Evolutionary conservation across 1,140 invertebrate genomes (phyloP), one percentile per base, ranked within the genome.

Genomic region (Lordiphosa stackelbergi): DNA sequence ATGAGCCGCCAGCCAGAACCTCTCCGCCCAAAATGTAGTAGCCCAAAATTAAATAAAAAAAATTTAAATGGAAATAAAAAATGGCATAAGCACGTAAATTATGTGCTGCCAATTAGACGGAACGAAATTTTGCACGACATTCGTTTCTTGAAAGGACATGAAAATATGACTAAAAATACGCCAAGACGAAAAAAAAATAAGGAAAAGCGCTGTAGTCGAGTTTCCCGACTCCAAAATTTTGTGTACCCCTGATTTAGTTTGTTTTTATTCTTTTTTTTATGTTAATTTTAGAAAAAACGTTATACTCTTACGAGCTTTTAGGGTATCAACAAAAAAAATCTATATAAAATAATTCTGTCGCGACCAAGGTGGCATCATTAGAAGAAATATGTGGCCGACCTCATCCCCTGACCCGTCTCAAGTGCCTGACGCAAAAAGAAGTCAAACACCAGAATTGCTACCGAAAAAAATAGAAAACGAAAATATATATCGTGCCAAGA

Each of bases 291-390:
- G 7, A 7, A 8, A 8, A 3, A 8, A 5, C 28, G 10, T 6
- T 16, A 22, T 10, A 28, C 12, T 43, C 7, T 9, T 1, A 5
- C 12, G 4, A 8, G 7, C 5, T n/a, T 9, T 12, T 38, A 56
- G 62, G 62, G 72, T 83, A 72, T 83, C 42, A 24, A 28, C 22
- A 41, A 24, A 54, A 60, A 59, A 52, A 58, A 55, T 59, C 53
- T 69, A 69, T 73, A 77, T 83, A 73, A 60, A 83, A 83, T 83
- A 77, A 83, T 83, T 83, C 83, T 78, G 77, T 83, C 69, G 83
- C 77, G 78, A 83, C 77, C 83, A 83, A 83, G 83, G 77, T 83
- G 77, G 78, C 77, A 83, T 83, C 77, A 83, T 83, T 83, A 83
- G 78, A 77, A 59, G 59, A 70, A 81, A 70, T 78, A 73, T 69